A percentile compares a stretch with the other conserved stretches of the same genome.
Evolutionary conservation across 2,888 invertebrate species (phyloP).

Genomic region (Sepiola atlantica): DNA sequence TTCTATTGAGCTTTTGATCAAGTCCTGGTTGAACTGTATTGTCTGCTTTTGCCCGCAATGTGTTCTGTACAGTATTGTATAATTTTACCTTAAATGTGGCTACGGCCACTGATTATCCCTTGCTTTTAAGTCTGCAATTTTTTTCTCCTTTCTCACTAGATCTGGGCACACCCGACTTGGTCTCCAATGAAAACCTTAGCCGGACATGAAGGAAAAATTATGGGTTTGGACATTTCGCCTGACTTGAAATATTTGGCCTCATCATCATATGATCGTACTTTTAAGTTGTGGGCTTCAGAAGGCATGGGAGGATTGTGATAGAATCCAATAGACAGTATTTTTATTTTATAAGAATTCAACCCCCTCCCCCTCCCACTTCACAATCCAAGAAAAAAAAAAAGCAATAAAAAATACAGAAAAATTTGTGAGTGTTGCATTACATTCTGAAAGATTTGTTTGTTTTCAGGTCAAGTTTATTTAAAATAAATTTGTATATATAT

Average conservation of each 20-base stretch:
- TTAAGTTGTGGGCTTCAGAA: conserved; percentile 89
- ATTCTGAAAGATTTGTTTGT: no score
- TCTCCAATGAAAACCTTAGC: conserved; percentile 95
- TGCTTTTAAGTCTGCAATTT: neutral
- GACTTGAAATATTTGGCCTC: conserved; percentile 95
- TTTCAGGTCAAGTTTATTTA: no score
- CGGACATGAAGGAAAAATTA: conserved; percentile 98
- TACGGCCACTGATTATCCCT: neutral
- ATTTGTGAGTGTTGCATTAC: no score
- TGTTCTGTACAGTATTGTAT: neutral
- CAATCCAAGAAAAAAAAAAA: no score
- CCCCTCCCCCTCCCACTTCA: no score
- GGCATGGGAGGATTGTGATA: conserved; percentile 60
- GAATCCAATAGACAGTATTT: neutral
- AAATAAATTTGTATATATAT: no score
- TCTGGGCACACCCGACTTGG: conserved; percentile 98
- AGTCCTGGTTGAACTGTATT: no score
- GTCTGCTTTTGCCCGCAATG: neutral
- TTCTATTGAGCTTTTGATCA: neutral
- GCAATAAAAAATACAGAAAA: no score
- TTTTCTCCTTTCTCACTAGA: conserved; percentile 72
- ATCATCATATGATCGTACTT: conserved; percentile 95
- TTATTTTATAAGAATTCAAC: no score
- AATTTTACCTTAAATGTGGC: neutral
- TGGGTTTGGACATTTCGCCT: conserved; percentile 90